Percentiles rank a stretch among this genome's conserved stretches.
Conservation (phyloP, 2,888 invertebrate species). For the Melanostoma mellinum region DNA sequence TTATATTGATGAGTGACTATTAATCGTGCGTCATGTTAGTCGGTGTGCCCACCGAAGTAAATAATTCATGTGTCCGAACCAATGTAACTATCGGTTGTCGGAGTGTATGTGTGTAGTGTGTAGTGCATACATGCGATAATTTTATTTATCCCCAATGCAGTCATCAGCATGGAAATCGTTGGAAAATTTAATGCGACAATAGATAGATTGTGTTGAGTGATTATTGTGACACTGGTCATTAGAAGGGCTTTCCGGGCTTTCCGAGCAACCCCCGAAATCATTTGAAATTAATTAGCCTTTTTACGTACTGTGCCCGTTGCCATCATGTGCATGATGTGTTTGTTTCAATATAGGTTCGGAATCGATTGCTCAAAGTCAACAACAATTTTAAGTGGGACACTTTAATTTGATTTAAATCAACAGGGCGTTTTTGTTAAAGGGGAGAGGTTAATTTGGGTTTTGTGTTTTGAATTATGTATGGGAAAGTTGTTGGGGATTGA, state of each 20-base stretch:
- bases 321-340: not conserved
- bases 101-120: not conserved
- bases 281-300: slow-evolving; percentile 6
- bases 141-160: slow-evolving; percentile 38
- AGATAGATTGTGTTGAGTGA: slow-evolving; percentile 38
- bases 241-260: not conserved
- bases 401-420: too few species aligned
- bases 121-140: not conserved
- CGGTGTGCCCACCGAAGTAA: slow-evolving; percentile 32
- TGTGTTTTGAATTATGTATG: too few species aligned
- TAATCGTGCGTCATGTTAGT: slow-evolving; percentile 55
- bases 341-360: not conserved
- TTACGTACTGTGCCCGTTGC: not conserved
- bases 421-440: too few species aligned
- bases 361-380: too few species aligned
- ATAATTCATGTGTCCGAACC: slow-evolving; percentile 44
- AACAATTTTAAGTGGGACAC: too few species aligned
- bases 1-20: slow-evolving; percentile 54
- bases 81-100: slow-evolving; percentile 16
- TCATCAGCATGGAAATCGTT: slow-evolving; percentile 26
- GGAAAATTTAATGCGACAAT: slow-evolving; percentile 27
- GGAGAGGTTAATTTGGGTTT: too few species aligned
- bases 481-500: too few species aligned
- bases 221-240: slow-evolving; percentile 29
- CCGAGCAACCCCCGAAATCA: slow-evolving; percentile 3